Evolutionary conservation across 2,797 vertebrate species (phyloP), one percentile per base, ranked within the genome.

Genomic region (Poeciliopsis gracilis): DNA sequence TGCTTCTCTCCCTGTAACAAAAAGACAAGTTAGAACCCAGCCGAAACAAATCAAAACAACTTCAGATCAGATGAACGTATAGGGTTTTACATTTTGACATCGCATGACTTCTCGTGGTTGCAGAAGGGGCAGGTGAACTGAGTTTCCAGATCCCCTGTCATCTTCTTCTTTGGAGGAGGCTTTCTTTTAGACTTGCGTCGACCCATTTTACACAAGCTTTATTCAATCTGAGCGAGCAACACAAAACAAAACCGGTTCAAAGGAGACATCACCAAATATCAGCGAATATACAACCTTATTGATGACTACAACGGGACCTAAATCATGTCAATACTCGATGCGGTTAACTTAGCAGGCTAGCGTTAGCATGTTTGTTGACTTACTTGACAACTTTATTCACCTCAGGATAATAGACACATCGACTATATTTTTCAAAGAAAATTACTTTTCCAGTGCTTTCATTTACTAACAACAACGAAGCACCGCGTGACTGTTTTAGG

Each of bases 51-150:
- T 8, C 16, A 41, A 13, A 46, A 20, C 8, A 36, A 63, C 0
- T 20, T 28, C 9, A 16, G 1, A n/a, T 57, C 30, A 49, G 16
- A 46, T 1, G 15, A 0, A 9, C 8, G 1, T 9, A 6, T 25
- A 4, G 10, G 25, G 16, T 33, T 93, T 96, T 92, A 99, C 98
- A 98, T 98, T 90, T 98, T 98, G 38, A 98, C 97, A 0, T 98
- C 97, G 67, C 97, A 99, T 0, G 97, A 98, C 67, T 98, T 98
- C 93, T 98, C 97, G 81, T 99, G 97, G 89, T 98, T 99, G 88
- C 98, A 99, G 94, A 99, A 99, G 0, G 97, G 98, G 82, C 98
- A 99, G 30, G 98, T 98, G 74, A 99, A 99, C 93, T 98, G 97
- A 4, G 96, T 96, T 72, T 97, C 97, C 88, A 98, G 89, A 43